Percentiles rank a stretch among this genome's conserved stretches.
These are phyloP conservation scores for Agrotis clavis DNA, from an alignment of 2,888 invertebrate genomes.

Conservation along the genomic window DNA sequence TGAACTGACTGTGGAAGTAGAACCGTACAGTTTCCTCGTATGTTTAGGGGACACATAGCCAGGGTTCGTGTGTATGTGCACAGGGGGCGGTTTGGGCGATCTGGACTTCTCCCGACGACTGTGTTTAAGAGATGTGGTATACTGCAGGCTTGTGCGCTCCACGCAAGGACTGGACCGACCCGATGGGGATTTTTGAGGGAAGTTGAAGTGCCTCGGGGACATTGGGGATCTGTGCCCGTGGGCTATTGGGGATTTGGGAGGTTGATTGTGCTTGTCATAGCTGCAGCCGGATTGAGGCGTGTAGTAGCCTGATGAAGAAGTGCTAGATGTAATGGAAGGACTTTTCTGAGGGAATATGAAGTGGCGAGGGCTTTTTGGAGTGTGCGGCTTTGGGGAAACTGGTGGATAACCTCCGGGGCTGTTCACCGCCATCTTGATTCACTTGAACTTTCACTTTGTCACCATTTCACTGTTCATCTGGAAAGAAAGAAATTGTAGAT, in stretches of 20 bases:
- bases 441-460: slow-evolving; percentile 60
- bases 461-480: slow-evolving; percentile 82
- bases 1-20: slow-evolving; percentile 87
- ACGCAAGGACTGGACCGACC: slow-evolving; percentile 86
- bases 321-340: slow-evolving; percentile 89
- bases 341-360: slow-evolving; percentile 90
- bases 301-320: slow-evolving; percentile 90
- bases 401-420: slow-evolving; percentile 91
- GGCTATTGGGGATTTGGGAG: slow-evolving; percentile 89
- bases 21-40: slow-evolving; percentile 84
- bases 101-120: slow-evolving; percentile 84
- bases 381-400: slow-evolving; percentile 90
- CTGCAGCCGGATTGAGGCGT: slow-evolving; percentile 90
- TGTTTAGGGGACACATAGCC: slow-evolving; percentile 91
- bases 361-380: slow-evolving; percentile 91
- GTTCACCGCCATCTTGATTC: slow-evolving; percentile 90
- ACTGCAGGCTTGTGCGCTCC: slow-evolving; percentile 81
- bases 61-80: slow-evolving; percentile 92
- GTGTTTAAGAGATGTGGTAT: slow-evolving; percentile 86
- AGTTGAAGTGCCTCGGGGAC: slow-evolving; percentile 91
- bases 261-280: slow-evolving; percentile 85
- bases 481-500: slow-evolving; percentile 69
- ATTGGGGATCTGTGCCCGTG: slow-evolving; percentile 91
- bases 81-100: slow-evolving; percentile 89
- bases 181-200: slow-evolving; percentile 88